A percentile compares a stretch with the other conserved stretches of the same genome.
Conservation (phyloP, 2,888 invertebrate species). For the Elegia similella region DNA sequence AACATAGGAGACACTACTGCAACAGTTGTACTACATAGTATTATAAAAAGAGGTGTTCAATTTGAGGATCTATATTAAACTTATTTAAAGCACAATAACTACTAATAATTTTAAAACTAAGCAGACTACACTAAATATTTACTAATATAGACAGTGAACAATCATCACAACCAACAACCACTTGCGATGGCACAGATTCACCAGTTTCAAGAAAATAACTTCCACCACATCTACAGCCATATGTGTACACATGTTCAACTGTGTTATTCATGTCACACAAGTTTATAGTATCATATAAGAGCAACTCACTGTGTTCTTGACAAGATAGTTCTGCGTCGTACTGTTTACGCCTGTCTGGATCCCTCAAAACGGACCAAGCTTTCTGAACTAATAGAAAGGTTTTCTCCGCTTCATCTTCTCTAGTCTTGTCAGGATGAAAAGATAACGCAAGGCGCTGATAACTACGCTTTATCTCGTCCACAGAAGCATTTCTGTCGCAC, state of each 20-base stretch:
- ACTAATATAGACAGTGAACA: constrained; percentile 85
- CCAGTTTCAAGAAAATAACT: constrained; percentile 67
- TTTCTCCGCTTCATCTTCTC: constrained; percentile 36
- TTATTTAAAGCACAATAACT: too few species aligned
- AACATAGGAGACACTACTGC: too few species aligned
- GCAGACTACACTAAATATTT: constrained; percentile 14
- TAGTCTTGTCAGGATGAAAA: constrained; percentile 84
- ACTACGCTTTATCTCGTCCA: constrained; percentile 82
- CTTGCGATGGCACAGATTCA: constrained; percentile 35
- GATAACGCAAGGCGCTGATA: constrained; percentile 81
- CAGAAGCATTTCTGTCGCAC: constrained; percentile 75
- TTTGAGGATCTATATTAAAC: too few species aligned
- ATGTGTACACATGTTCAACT: constrained; percentile 61
- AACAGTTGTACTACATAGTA: too few species aligned
- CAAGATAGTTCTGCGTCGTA: constrained; percentile 85
- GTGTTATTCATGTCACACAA: constrained; percentile 68
- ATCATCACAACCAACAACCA: constrained; percentile 85
- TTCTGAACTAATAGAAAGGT: constrained; percentile 77
- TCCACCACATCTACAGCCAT: constrained; percentile 87
- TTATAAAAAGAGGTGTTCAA: too few species aligned
- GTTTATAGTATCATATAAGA: constrained; percentile 83
- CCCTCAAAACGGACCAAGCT: constrained; percentile 87
- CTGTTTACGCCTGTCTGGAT: constrained; percentile 81
- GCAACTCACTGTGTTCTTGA: constrained; percentile 77
- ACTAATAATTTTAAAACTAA: too few species aligned